Conservation (phyloP, 2,888 invertebrate genomes). For the Nemurella pictetii region DNA sequence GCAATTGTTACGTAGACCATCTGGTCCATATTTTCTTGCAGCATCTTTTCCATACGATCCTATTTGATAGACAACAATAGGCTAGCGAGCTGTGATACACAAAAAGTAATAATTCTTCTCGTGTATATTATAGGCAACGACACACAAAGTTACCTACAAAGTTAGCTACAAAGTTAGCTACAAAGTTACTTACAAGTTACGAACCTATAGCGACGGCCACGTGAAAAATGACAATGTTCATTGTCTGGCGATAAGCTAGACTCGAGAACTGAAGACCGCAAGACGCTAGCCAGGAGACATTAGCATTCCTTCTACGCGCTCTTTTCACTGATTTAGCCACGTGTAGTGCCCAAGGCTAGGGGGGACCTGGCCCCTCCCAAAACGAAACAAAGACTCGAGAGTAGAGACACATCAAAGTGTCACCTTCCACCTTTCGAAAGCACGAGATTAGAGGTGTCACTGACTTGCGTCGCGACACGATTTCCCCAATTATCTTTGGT, state of each 20-base stretch:
- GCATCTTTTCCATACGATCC: neutral
- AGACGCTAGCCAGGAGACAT: neutral
- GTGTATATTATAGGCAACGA: neutral
- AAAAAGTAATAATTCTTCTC: neutral
- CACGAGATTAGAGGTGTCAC: neutral
- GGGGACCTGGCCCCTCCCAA: constrained; percentile 6
- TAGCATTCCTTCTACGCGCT: neutral
- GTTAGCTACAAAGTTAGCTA: neutral
- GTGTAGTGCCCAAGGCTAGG: constrained; percentile 9
- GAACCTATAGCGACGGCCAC: neutral
- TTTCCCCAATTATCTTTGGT: neutral
- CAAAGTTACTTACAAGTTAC: neutral
- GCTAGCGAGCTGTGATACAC: neutral
- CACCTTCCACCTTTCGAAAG: neutral
- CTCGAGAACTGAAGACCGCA: too few relatives aligned
- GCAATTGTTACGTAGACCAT: neutral
- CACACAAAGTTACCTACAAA: neutral
- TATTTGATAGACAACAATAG: neutral
- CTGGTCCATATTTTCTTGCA: neutral
- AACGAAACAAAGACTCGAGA: neutral
- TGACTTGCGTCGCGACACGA: neutral
- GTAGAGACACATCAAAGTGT: neutral
- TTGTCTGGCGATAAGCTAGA: neutral
- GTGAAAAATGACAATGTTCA: constrained; percentile 1
- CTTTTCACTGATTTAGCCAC: neutral